Evolutionary conservation across 30 jellyfish, hydroid and myxozoan species (phyloP).

Genomic region (Catostylus mosaicus): DNA sequence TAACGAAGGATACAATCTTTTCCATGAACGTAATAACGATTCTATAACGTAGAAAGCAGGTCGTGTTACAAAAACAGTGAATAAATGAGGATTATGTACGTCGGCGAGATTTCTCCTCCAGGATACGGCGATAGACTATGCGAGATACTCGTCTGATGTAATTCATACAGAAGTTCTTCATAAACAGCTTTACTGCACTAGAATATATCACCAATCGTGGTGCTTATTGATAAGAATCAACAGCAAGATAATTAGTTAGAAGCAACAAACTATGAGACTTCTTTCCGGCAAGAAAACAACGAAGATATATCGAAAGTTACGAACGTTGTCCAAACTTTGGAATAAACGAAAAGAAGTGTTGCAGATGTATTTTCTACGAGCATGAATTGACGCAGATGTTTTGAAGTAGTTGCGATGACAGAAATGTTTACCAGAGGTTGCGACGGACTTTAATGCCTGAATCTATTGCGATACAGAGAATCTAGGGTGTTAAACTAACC

Average conservation of each 20-base stretch:
- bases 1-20: not conserved
- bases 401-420: slow-evolving; percentile 5
- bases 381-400: not conserved
- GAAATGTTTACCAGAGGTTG: slow-evolving; percentile 6
- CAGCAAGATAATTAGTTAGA: not conserved
- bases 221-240: too few relatives aligned
- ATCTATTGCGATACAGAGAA: not conserved
- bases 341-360: not conserved
- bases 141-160: too few relatives aligned
- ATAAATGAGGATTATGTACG: not conserved
- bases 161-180: not conserved
- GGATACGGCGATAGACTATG: too few relatives aligned
- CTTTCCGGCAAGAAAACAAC: not conserved
- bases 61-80: not conserved
- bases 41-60: not conserved
- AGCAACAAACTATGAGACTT: not conserved
- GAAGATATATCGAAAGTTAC: not conserved
- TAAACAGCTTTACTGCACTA: not conserved
- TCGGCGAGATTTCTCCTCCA: not conserved
- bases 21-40: not conserved
- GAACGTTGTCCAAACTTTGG: not conserved
- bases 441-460: not conserved
- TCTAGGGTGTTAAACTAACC: not conserved
- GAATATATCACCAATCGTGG: not conserved
- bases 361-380: not conserved